These are phyloP conservation scores for Sinhomidia bicolor DNA, from an alignment of 2,888 invertebrate genomes.

Conservation along the genomic window DNA sequence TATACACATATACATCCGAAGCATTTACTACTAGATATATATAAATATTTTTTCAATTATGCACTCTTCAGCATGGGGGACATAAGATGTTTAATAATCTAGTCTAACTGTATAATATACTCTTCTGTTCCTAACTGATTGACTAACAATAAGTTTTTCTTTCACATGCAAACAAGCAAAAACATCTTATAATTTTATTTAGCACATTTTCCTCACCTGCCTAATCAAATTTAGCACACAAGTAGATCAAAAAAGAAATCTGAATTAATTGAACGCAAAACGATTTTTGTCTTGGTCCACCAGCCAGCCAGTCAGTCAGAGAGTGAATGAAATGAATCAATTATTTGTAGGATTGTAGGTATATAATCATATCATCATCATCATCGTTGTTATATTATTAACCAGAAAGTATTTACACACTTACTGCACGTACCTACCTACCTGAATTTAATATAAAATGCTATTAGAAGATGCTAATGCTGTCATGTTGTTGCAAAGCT, in stretches of 20 bases:
- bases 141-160: slow-evolving; percentile 33
- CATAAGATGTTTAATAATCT: background rate
- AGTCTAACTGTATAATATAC: no score
- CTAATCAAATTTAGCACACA: slow-evolving; percentile 41
- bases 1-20: background rate
- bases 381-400: background rate
- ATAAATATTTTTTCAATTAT: slow-evolving; percentile 14
- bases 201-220: slow-evolving; percentile 40
- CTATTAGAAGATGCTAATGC: background rate
- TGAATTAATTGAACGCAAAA: slow-evolving; percentile 33
- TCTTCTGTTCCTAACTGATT: slow-evolving; percentile 1
- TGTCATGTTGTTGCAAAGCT: background rate
- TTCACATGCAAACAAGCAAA: slow-evolving; percentile 15
- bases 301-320: no score
- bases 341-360: slow-evolving; percentile 14
- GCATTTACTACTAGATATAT: background rate
- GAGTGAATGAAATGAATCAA: slow-evolving; percentile 1
- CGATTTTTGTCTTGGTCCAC: slow-evolving; percentile 30
- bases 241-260: slow-evolving; percentile 51
- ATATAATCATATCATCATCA: slow-evolving; percentile 36
- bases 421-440: background rate
- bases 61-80: background rate
- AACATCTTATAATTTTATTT: background rate
- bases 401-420: slow-evolving; percentile 1
- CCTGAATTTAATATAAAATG: background rate